These are phyloP conservation scores for Rhabdornis inornatus DNA, from an alignment of 2,113 vertebrate species.

Conservation along the genomic window DNA sequence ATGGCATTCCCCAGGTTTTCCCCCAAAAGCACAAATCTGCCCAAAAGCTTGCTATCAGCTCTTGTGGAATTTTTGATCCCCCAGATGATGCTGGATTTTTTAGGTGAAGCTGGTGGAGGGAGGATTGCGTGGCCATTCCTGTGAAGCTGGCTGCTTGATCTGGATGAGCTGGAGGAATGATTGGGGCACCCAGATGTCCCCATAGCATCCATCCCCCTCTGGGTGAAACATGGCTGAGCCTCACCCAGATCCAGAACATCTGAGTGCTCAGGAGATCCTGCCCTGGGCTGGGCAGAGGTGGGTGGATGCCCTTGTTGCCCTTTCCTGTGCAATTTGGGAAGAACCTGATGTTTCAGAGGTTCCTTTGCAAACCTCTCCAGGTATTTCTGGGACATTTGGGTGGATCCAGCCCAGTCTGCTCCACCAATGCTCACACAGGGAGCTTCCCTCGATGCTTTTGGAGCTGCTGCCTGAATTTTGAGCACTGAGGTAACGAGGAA, in stretches of 20 bases:
- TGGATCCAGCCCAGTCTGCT: neutral
- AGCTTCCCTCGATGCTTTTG: fast-evolving
- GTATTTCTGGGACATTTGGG: neutral
- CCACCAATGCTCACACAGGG: fast-evolving
- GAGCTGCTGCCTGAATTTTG: neutral
- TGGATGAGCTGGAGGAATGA: neutral
- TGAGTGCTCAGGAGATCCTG: neutral
- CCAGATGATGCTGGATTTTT: fast-evolving
- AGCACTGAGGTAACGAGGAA: fast-evolving
- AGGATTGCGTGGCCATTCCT: fast-evolving
- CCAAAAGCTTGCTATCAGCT: neutral
- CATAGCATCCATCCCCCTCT: neutral
- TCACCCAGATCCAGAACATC: fast-evolving
- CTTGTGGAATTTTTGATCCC: neutral
- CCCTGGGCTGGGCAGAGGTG: neutral
- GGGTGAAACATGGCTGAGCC: neutral
- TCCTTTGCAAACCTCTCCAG: neutral
- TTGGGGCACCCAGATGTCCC: neutral
- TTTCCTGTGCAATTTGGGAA: neutral
- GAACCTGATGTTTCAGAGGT: fast-evolving
- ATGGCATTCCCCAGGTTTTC: neutral
- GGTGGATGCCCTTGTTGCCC: neutral
- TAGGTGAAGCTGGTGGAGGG: neutral
- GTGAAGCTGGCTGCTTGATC: neutral
- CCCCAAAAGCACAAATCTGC: neutral